These are phyloP conservation scores for Collichthys lucidus DNA, from an alignment of 2,113 vertebrate species.

Conservation along the genomic window DNA sequence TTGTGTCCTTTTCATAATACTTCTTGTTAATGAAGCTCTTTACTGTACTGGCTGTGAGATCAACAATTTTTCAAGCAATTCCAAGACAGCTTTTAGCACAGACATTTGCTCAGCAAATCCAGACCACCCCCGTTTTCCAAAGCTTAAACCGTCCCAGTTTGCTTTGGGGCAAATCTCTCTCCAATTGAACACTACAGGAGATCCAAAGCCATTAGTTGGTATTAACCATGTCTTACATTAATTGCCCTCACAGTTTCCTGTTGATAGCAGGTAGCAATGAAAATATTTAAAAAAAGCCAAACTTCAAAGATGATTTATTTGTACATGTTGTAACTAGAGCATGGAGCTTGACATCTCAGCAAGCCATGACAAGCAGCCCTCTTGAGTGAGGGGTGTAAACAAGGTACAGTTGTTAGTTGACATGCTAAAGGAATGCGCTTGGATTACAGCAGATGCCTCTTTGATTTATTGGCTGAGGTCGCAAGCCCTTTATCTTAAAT, in stretches of 20 bases:
- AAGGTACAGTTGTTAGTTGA: slow-evolving; percentile 77
- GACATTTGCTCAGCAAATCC: slow-evolving; percentile 30
- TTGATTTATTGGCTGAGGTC: slow-evolving; percentile 72
- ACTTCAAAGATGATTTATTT: slow-evolving; percentile 53
- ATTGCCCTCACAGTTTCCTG: slow-evolving; percentile 17
- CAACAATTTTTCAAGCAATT: slow-evolving; percentile 8
- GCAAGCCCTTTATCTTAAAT: slow-evolving; percentile 71
- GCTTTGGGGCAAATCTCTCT: slow-evolving; percentile 1
- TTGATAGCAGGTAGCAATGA: slow-evolving; percentile 9
- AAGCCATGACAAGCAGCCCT: slow-evolving; percentile 51
- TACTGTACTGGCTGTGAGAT: slow-evolving; percentile 33
- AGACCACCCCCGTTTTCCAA: neutral
- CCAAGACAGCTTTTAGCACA: slow-evolving; percentile 12
- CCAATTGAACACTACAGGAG: neutral
- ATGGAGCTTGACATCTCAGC: slow-evolving; percentile 29
- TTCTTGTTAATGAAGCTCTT: slow-evolving; percentile 63
- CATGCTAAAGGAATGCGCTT: slow-evolving; percentile 77
- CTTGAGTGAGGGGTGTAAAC: slow-evolving; percentile 58
- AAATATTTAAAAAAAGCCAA: slow-evolving; percentile 2
- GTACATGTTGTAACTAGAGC: slow-evolving; percentile 35
- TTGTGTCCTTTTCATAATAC: slow-evolving; percentile 43
- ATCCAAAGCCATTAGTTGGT: slow-evolving; percentile 35
- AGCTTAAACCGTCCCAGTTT: slow-evolving; percentile 21
- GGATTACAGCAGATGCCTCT: slow-evolving; percentile 68
- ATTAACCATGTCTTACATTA: slow-evolving; percentile 36